phyloP scores from a whole-genome alignment of 2,797 vertebrate genomes.

The Enteromius fasciolatus region DNA sequence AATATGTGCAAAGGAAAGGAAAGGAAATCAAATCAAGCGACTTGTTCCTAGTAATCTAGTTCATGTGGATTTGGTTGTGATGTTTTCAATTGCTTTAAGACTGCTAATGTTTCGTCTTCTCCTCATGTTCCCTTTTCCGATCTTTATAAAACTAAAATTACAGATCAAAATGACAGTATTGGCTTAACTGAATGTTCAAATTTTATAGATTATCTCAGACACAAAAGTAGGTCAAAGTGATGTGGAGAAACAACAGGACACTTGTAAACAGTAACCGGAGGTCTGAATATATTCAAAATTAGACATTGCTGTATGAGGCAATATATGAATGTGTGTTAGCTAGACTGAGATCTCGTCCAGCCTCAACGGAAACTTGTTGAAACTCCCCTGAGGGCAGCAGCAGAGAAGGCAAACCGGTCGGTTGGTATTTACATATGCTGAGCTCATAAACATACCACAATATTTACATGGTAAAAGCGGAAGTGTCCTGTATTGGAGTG shows the following conservation, averaged over 20 bases:
- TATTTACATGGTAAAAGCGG: background rate
- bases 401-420: background rate
- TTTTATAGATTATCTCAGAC: background rate
- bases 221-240: background rate
- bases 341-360: background rate
- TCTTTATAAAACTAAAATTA: background rate
- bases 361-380: background rate
- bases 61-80: constrained; percentile 39
- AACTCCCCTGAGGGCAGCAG: background rate
- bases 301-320: background rate
- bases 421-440: constrained; percentile 19
- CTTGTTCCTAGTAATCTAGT: constrained; percentile 30
- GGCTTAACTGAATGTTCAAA: background rate
- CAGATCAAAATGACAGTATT: background rate
- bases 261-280: background rate
- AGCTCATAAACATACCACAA: background rate
- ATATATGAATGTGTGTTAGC: background rate
- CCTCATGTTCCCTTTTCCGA: background rate
- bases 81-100: constrained; percentile 38
- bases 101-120: background rate
- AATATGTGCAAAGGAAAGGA: no score
- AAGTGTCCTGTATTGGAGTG: background rate
- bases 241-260: background rate
- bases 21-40: constrained; percentile 48
- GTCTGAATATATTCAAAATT: background rate